Conservation (phyloP, 92 coral and sea anemone genomes). For the Epizoanthus ramosus region DNA sequence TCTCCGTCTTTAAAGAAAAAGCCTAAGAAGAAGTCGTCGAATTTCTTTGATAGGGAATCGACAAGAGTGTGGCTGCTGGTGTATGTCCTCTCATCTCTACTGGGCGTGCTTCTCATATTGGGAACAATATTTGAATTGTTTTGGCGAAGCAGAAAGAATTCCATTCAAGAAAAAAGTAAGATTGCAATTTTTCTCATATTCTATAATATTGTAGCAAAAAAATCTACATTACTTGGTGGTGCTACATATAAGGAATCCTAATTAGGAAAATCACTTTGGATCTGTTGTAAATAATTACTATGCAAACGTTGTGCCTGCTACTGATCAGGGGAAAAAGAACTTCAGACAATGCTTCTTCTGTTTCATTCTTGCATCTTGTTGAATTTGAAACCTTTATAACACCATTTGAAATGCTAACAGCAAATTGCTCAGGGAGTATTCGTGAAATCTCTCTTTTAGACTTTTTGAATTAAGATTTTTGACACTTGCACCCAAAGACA, state of each 20-base stretch:
- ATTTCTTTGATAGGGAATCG: slow-evolving; percentile 14
- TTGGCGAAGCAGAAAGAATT: background rate
- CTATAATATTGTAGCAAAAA: background rate
- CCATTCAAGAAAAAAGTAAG: background rate
- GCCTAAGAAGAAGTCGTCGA: slow-evolving; percentile 3
- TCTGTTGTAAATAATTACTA: too few relatives aligned
- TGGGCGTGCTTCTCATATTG: background rate
- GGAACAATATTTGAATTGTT: slow-evolving; percentile 2
- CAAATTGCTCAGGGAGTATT: too few relatives aligned
- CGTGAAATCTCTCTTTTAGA: too few relatives aligned
- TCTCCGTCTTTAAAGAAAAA: background rate
- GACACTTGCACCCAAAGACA: too few relatives aligned
- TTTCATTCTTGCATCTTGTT: too few relatives aligned
- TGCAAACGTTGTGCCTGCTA: too few relatives aligned
- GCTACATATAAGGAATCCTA: background rate
- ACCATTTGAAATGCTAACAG: too few relatives aligned
- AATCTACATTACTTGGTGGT: background rate
- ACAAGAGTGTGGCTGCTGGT: background rate
- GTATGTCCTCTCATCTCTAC: background rate
- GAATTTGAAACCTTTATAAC: too few relatives aligned
- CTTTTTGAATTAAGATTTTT: too few relatives aligned
- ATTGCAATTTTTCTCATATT: background rate
- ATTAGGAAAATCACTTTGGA: too few relatives aligned
- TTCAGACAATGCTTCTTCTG: too few relatives aligned
- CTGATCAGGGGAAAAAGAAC: too few relatives aligned